Evolutionary conservation across 53 echinoderm and acorn worm genomes (phyloP).

Genomic region (Holothuria scabra): DNA sequence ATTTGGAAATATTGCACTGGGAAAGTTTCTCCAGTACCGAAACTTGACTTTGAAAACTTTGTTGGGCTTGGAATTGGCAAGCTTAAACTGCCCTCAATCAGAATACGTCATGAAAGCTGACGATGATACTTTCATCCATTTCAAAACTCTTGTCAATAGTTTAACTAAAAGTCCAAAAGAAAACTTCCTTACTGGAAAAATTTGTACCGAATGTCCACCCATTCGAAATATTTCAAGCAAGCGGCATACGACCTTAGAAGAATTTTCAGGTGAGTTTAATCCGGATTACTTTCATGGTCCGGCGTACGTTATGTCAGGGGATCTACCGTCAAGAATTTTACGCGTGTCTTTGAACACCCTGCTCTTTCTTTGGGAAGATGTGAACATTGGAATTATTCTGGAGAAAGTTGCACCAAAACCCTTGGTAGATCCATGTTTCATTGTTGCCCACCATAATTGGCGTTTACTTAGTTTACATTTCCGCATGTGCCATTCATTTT

Average conservation of each 20-base stretch:
- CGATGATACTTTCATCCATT: conserved; percentile 65
- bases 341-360: background rate
- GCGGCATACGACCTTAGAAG: conserved; percentile 4
- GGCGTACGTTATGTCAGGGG: conserved; percentile 28
- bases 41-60: conserved; percentile 74
- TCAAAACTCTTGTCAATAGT: conserved; percentile 36
- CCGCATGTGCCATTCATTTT: too few species aligned
- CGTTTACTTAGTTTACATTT: too few species aligned
- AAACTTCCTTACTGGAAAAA: background rate
- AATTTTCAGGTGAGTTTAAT: background rate
- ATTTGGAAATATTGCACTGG: conserved; percentile 58
- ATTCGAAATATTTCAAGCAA: conserved; percentile 1
- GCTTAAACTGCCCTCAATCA: conserved; percentile 67
- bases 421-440: conserved; percentile 9
- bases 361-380: conserved; percentile 31
- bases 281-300: conserved; percentile 11
- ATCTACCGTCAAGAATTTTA: background rate
- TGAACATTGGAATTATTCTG: background rate
- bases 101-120: conserved; percentile 53
- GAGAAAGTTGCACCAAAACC: conserved; percentile 7
- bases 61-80: conserved; percentile 76
- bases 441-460: background rate
- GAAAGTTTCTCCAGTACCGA: conserved; percentile 64
- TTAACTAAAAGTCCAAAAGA: background rate
- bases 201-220: background rate